These are phyloP conservation scores for Myotis daubentonii DNA, from an alignment of 2,797 vertebrate genomes.

Conservation along the genomic window DNA sequence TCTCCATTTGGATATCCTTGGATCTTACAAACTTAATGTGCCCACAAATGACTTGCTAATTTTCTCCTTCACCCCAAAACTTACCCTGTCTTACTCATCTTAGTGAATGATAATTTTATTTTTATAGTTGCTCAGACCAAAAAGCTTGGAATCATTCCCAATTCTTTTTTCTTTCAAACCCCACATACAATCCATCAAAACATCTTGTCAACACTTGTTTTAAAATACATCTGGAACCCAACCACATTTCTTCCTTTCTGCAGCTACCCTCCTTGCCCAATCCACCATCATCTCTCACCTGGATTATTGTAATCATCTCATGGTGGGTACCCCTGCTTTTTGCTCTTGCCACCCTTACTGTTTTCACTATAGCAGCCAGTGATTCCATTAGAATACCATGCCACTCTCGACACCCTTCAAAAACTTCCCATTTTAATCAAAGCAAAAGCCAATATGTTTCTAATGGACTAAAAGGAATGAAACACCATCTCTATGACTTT, in stretches of 20 bases:
- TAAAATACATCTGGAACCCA: constrained; percentile 41
- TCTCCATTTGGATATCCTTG: background rate
- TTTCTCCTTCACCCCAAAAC: background rate
- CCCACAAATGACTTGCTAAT: background rate
- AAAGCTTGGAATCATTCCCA: constrained; percentile 9
- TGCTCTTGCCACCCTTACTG: background rate
- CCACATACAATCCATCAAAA: constrained; percentile 45
- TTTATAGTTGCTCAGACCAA: constrained; percentile 12
- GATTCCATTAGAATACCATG: background rate
- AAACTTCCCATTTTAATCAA: background rate
- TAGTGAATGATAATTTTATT: constrained; percentile 12
- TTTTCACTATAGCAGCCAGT: background rate
- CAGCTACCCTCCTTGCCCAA: background rate
- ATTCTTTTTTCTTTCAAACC: constrained; percentile 49
- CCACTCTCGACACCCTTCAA: background rate
- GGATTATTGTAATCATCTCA: constrained; percentile 4
- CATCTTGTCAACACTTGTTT: constrained; percentile 26
- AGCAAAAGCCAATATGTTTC: background rate
- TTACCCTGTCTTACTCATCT: constrained; percentile 8
- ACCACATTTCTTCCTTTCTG: constrained; percentile 38
- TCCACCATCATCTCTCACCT: background rate
- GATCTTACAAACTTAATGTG: background rate
- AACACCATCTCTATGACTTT: background rate
- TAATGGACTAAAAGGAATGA: background rate
- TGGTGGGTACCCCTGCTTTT: background rate